Base-by-base conservation (phyloP, 2,113 vertebrate species). In the Lucifuga dentata region DNA sequence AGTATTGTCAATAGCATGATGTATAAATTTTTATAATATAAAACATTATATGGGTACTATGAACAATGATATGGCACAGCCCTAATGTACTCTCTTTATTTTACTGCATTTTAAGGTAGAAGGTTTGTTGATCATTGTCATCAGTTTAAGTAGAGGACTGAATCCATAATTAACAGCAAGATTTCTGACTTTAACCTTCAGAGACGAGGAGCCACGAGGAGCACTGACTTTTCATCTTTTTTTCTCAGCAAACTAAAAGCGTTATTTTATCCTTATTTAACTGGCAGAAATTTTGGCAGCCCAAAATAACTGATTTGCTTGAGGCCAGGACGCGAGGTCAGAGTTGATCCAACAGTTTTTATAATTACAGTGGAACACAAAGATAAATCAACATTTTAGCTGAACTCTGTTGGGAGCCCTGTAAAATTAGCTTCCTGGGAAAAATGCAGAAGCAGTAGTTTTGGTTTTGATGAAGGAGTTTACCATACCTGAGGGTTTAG, bases 261-360 rank as follows among this genome's bases (percentile, higher is more conserved):
- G 32, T 23, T 36, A 36, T 53, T 33, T 58, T 21, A 16, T 5
- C 11, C 3, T 10, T 8, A 8, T 49, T 50, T 48, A 61, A 41
- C 33, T 36, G 12, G 35, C 9, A 43, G 19, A 38, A 35, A 23
- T 24, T 46, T 45, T 32, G 29, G 11, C 19, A n/a, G 49, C 3
- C 38, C 64, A 19, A 23, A 19, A 17, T 58, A 9, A 68, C 35
- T 66, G 32, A 41, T 55, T 74, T 57, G 51, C 29, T 2, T 17
- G 21, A 9, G 51, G 11, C 8, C 16, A 40, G 29, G 41, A 45
- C 60, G 20, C 29, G 55, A 17, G 20, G 35, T 74, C 35, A 36
- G 32, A 48, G 32, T 51, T 24, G 36, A 62, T 60, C 26, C 12
- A 19, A 15, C 21, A 21, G 0, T 49, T 73, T 49, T 46, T 68